phyloP scores from a whole-genome alignment of 2,888 invertebrate species.

The Brachypalpus laphriformis region DNA sequence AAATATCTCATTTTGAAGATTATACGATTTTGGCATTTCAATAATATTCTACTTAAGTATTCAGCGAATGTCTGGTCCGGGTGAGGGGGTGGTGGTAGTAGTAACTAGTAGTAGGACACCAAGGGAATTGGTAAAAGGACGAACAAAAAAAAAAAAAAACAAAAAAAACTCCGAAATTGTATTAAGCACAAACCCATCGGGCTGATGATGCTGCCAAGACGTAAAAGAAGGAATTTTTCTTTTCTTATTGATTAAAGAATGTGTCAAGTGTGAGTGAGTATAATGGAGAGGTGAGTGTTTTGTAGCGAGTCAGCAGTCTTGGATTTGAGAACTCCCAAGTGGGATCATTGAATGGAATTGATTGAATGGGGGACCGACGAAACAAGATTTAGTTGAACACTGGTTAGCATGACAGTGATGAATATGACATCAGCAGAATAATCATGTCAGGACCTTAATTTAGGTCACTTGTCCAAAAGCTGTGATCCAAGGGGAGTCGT shows the following conservation, averaged over 20 bases:
- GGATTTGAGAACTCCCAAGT: background rate
- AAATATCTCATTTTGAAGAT: slow-evolving; percentile 73
- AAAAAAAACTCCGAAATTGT: slow-evolving; percentile 46
- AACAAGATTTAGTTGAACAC: background rate
- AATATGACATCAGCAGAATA: slow-evolving; percentile 2
- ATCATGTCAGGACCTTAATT: background rate
- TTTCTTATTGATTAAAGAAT: slow-evolving; percentile 51
- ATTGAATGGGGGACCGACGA: slow-evolving; percentile 1
- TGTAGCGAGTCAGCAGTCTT: slow-evolving; percentile 41
- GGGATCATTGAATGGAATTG: slow-evolving; percentile 35
- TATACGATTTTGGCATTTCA: slow-evolving; percentile 73
- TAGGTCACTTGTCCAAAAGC: background rate
- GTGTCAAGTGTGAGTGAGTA: slow-evolving; percentile 58
- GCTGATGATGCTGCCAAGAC: slow-evolving; percentile 10
- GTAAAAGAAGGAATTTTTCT: background rate
- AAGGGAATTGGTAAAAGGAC: slow-evolving; percentile 28
- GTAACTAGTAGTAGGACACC: background rate
- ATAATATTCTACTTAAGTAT: slow-evolving; percentile 72
- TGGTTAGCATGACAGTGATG: slow-evolving; percentile 22
- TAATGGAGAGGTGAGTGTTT: slow-evolving; percentile 47
- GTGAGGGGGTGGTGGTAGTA: background rate
- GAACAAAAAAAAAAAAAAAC: background rate
- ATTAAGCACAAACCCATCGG: slow-evolving; percentile 44
- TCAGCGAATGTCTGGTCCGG: slow-evolving; percentile 60
- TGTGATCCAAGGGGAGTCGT: background rate